phyloP scores from a whole-genome alignment of 2,888 invertebrate genomes.

The Nomada goodeniana region DNA sequence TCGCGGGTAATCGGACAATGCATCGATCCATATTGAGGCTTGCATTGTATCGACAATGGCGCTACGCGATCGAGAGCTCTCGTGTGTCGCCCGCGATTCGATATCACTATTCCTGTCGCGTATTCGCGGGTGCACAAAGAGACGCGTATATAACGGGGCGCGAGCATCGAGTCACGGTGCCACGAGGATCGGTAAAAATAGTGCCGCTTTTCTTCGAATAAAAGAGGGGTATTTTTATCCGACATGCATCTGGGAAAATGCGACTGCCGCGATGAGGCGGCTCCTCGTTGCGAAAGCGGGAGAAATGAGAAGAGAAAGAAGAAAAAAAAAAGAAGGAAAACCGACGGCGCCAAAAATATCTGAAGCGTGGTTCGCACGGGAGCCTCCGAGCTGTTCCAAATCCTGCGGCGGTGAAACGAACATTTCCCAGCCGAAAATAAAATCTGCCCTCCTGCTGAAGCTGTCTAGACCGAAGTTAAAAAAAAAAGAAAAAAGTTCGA shows the following conservation, averaged over 20 bases:
- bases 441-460: constrained; percentile 38
- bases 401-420: constrained; percentile 36
- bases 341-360: constrained; percentile 64
- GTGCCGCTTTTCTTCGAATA: constrained; percentile 11
- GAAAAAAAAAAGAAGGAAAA: constrained; percentile 31
- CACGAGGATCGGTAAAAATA: constrained; percentile 15
- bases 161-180: constrained; percentile 8
- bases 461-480: not conserved
- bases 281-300: constrained; percentile 10
- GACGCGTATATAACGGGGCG: not conserved
- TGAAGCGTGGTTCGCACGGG: constrained; percentile 38
- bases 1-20: constrained; percentile 63
- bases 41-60: constrained; percentile 53
- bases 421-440: constrained; percentile 58
- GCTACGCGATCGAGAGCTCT: constrained; percentile 49
- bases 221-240: constrained; percentile 52
- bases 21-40: constrained; percentile 63
- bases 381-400: constrained; percentile 42
- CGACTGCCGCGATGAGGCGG: constrained; percentile 16
- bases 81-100: constrained; percentile 49
- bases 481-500: not conserved
- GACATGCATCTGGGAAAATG: constrained; percentile 44
- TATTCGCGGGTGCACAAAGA: constrained; percentile 31
- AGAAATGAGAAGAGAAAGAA: not conserved
- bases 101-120: constrained; percentile 57